These are phyloP conservation scores for Euschistus heros DNA, from an alignment of 1,140 invertebrate genomes.

Conservation along the genomic window DNA sequence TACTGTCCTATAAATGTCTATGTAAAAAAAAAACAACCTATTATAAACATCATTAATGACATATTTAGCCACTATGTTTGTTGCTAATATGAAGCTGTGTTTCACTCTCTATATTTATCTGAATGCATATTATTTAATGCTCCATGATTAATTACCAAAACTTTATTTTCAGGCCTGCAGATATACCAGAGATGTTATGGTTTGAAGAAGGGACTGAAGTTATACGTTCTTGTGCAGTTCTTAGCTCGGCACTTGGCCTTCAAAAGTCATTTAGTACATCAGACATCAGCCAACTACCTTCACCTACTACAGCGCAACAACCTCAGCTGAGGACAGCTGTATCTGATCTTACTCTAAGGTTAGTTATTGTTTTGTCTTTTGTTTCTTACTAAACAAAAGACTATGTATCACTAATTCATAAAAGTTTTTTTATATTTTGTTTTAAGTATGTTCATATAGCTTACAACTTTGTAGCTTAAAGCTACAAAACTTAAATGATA, in stretches of 20 bases:
- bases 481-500: no score
- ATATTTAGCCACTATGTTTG: no score
- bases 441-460: no score
- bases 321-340: constrained; percentile 39
- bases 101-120: no score
- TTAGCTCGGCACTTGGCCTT: constrained; percentile 65
- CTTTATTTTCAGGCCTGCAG: constrained; percentile 38
- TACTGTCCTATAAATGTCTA: no score
- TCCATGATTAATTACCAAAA: no score
- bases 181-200: constrained; percentile 53
- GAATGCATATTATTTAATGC: no score
- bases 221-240: constrained; percentile 61
- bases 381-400: not conserved
- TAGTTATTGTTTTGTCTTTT: constrained; percentile 25
- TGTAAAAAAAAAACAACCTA: no score
- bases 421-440: not conserved
- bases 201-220: constrained; percentile 66
- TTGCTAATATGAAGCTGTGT: no score
- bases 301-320: constrained; percentile 35
- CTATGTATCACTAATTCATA: not conserved
- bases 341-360: constrained; percentile 54
- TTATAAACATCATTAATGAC: no score
- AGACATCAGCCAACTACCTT: constrained; percentile 52
- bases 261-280: constrained; percentile 71
- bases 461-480: no score